phyloP scores from a whole-genome alignment of 2,113 vertebrate species.

The Melierax canorus region DNA sequence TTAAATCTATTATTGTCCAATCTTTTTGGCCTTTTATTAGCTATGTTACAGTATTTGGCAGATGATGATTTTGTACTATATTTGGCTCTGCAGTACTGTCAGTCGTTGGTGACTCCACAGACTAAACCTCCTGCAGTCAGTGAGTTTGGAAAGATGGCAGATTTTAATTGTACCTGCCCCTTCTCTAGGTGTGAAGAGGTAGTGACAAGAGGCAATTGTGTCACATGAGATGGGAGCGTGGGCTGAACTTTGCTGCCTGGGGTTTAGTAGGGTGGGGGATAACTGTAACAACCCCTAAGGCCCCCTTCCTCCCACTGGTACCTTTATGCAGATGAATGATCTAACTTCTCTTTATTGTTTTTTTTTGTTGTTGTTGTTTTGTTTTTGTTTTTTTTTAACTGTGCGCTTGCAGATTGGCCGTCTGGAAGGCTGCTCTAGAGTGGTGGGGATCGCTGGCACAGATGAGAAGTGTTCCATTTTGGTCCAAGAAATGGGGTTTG shows the following conservation, averaged over 20 bases:
- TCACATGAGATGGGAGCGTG: neutral
- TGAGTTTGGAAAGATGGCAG: neutral
- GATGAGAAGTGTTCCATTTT: slow-evolving; percentile 85
- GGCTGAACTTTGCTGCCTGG: neutral
- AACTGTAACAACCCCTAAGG: neutral
- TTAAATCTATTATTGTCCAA: neutral
- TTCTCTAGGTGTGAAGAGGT: neutral
- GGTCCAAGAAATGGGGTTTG: slow-evolving; percentile 86
- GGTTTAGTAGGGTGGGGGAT: neutral
- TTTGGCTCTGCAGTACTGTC: neutral
- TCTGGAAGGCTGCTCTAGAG: slow-evolving; percentile 86
- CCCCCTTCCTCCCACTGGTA: neutral
- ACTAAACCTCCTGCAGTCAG: neutral
- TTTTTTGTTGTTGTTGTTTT: neutral
- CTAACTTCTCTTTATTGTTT: neutral
- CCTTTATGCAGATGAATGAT: neutral
- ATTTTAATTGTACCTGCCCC: neutral
- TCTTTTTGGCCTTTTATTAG: neutral
- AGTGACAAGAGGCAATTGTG: neutral
- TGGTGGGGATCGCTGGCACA: slow-evolving; percentile 93
- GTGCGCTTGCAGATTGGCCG: slow-evolving; percentile 78
- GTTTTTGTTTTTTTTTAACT: neutral
- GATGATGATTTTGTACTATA: neutral
- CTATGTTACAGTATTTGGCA: neutral
- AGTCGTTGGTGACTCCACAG: neutral